Evolutionary conservation across 2,888 invertebrate species (phyloP).

Genomic region (Aspidiotus rigidus): DNA sequence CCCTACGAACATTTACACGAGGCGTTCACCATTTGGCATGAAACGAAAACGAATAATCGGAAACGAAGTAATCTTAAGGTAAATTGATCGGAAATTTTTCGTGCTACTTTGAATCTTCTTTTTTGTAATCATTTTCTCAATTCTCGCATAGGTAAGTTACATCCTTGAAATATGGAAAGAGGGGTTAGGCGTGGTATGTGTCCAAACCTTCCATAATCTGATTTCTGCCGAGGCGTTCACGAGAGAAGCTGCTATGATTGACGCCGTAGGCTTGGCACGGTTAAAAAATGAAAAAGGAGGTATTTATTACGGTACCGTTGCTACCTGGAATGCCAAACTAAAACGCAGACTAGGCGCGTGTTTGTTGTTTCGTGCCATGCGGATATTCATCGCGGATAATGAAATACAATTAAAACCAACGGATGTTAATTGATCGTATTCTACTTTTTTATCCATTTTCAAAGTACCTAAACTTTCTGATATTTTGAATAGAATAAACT

Average conservation of each 20-base stretch:
- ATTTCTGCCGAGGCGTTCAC: conserved; percentile 88
- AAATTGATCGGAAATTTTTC: background rate
- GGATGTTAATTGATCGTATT: conserved; percentile 30
- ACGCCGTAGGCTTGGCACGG: conserved; percentile 65
- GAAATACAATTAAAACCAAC: conserved; percentile 72
- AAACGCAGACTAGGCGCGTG: conserved; percentile 66
- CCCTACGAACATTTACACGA: conserved; percentile 88
- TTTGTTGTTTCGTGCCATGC: conserved; percentile 69
- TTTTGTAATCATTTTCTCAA: background rate
- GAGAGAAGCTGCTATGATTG: conserved; percentile 89
- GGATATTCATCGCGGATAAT: conserved; percentile 76
- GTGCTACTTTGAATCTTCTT: background rate
- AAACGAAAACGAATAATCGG: conserved; percentile 38
- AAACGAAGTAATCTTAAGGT: conserved; percentile 39
- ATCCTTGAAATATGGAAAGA: conserved; percentile 82
- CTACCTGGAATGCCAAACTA: conserved; percentile 62
- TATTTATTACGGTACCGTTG: conserved; percentile 69
- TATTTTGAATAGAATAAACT: no score
- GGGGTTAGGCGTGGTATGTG: conserved; percentile 74
- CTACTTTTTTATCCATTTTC: background rate
- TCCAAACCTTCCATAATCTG: conserved; percentile 83
- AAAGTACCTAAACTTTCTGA: background rate
- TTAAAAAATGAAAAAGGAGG: conserved; percentile 71
- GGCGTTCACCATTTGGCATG: conserved; percentile 59
- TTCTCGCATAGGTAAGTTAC: conserved; percentile 51